These are phyloP conservation scores for Elegia similella DNA, from an alignment of 2,888 invertebrate genomes.

Conservation along the genomic window DNA sequence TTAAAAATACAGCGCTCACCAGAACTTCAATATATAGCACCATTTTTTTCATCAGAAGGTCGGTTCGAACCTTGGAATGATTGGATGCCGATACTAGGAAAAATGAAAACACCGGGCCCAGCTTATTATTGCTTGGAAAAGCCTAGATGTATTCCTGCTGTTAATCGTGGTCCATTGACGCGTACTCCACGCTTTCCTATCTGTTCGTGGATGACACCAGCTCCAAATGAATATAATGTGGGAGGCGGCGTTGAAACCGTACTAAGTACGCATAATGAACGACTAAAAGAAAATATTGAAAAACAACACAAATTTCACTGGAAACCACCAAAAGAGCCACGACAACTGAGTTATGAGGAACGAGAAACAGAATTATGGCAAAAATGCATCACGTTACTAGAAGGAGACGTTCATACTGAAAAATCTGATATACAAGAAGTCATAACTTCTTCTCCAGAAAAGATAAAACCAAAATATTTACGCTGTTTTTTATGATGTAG, in stretches of 20 bases:
- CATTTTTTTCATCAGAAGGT: constrained; percentile 59
- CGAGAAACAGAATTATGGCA: constrained; percentile 43
- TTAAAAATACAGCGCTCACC: constrained; percentile 28
- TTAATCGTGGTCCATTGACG: constrained; percentile 50
- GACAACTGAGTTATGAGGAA: constrained; percentile 39
- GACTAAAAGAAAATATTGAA: constrained; percentile 48
- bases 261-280: constrained; percentile 55
- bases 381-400: constrained; percentile 50
- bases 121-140: constrained; percentile 48
- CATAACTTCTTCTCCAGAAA: not conserved
- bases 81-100: constrained; percentile 51
- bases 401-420: constrained; percentile 29
- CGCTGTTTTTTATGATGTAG: constrained; percentile 36
- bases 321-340: constrained; percentile 35
- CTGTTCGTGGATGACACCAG: constrained; percentile 35
- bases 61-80: constrained; percentile 63
- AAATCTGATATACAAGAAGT: not conserved
- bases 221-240: constrained; percentile 56
- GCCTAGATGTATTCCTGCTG: constrained; percentile 49
- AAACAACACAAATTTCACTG: constrained; percentile 46
- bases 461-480: constrained; percentile 33
- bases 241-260: constrained; percentile 54
- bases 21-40: constrained; percentile 45
- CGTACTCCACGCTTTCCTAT: constrained; percentile 48
- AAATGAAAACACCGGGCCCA: constrained; percentile 54